Percentiles rank a stretch among this genome's conserved stretches.
These are phyloP conservation scores for Thysanoteuthis rhombus DNA, from an alignment of 2,888 invertebrate species.

Conservation along the genomic window DNA sequence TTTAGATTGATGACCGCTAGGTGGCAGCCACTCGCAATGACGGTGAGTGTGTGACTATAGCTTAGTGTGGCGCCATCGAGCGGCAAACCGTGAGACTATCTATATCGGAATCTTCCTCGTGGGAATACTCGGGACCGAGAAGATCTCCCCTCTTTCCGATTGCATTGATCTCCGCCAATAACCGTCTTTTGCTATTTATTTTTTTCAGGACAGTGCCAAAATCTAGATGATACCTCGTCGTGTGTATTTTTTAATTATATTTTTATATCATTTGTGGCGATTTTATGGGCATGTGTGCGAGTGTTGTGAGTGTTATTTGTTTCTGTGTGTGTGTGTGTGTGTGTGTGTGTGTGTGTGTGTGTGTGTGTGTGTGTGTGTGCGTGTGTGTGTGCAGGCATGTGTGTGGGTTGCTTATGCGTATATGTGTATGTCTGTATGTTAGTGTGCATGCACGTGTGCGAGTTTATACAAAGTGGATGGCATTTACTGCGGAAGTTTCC, in stretches of 20 bases:
- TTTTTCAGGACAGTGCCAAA: neutral
- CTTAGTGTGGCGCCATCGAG: neutral
- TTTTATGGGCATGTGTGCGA: neutral
- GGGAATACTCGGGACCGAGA: neutral
- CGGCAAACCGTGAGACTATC: neutral
- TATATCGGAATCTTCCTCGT: neutral
- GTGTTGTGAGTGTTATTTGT: neutral
- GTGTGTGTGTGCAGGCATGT: neutral
- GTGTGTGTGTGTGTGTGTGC: neutral
- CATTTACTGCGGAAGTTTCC: no score
- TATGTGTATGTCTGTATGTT: no score
- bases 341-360: neutral
- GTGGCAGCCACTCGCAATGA: neutral
- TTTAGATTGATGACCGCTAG: neutral
- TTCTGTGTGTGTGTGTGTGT: neutral
- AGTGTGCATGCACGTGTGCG: neutral
- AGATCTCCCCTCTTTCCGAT: neutral
- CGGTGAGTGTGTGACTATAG: neutral
- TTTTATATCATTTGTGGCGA: neutral
- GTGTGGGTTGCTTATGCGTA: neutral
- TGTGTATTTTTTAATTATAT: neutral
- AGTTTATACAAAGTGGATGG: neutral
- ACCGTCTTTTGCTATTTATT: constrained; percentile 1
- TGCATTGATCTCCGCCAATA: neutral
- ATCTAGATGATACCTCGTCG: neutral